These are phyloP conservation scores for Odontomyia ornata DNA, from an alignment of 2,888 invertebrate species.

Conservation along the genomic window DNA sequence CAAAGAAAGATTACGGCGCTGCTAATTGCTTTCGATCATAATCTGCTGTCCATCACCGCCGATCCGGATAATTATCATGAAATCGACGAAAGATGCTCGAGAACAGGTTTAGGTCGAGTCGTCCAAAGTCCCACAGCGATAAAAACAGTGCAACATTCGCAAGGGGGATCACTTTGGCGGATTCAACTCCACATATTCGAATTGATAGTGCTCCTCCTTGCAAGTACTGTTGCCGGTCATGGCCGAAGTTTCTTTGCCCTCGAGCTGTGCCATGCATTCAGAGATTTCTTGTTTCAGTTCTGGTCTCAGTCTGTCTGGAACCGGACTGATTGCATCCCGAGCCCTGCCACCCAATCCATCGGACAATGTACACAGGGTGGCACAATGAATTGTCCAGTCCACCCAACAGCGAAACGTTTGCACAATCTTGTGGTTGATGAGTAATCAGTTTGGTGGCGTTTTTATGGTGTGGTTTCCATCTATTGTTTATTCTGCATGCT, in stretches of 20 bases:
- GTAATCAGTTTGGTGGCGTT: too few species aligned
- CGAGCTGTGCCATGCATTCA: not conserved
- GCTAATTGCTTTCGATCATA: not conserved
- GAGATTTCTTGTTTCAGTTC: not conserved
- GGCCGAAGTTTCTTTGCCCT: conserved; percentile 18
- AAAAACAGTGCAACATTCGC: too few species aligned
- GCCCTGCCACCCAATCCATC: not conserved
- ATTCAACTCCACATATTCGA: not conserved
- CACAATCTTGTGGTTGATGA: too few species aligned
- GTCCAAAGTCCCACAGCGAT: not conserved
- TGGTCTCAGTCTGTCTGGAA: not conserved
- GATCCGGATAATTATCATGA: not conserved
- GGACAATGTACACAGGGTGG: conserved; percentile 2
- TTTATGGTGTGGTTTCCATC: too few species aligned
- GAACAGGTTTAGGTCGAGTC: conserved; percentile 7
- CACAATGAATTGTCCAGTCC: not conserved
- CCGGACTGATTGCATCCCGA: not conserved
- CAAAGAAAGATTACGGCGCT: not conserved
- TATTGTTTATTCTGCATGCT: too few species aligned
- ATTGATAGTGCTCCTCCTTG: not conserved
- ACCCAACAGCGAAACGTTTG: not conserved
- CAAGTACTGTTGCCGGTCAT: not conserved
- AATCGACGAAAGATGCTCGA: not conserved
- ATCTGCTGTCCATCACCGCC: not conserved
- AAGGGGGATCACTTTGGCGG: not conserved